These are phyloP conservation scores for Argopecten irradians DNA, from an alignment of 1,140 invertebrate genomes.

Conservation along the genomic window DNA sequence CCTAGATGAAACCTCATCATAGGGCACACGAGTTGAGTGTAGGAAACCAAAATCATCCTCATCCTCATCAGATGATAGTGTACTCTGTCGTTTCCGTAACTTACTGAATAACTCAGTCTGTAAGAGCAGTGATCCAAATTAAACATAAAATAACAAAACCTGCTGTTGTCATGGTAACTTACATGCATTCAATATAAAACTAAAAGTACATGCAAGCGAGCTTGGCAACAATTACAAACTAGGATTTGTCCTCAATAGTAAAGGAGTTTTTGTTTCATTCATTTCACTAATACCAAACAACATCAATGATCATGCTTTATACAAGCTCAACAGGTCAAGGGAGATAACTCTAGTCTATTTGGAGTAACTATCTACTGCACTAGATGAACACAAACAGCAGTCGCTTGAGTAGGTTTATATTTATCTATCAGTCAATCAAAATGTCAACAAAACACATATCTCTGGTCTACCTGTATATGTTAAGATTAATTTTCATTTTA, in stretches of 20 bases:
- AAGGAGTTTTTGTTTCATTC: no score
- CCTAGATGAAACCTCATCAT: neutral
- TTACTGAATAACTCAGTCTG: slow-evolving; percentile 65
- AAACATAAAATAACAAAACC: neutral
- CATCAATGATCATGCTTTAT: neutral
- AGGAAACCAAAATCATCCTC: slow-evolving; percentile 28
- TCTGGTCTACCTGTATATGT: no score
- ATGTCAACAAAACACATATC: neutral
- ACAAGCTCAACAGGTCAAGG: neutral
- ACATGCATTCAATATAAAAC: neutral
- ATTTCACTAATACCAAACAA: neutral
- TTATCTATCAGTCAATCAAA: neutral
- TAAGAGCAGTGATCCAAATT: slow-evolving; percentile 42
- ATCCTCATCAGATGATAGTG: slow-evolving; percentile 60
- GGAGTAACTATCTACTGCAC: neutral
- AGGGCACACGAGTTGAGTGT: neutral
- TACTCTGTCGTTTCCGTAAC: slow-evolving; percentile 56
- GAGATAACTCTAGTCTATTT: neutral
- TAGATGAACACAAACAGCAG: neutral
- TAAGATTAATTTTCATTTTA: no score
- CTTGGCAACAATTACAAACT: neutral
- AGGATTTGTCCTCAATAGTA: neutral
- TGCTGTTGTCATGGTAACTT: neutral
- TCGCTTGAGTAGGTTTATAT: neutral
- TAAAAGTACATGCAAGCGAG: neutral